Evolutionary conservation across 2,888 invertebrate species (phyloP).

Genomic region (Gryllus longicercus): DNA sequence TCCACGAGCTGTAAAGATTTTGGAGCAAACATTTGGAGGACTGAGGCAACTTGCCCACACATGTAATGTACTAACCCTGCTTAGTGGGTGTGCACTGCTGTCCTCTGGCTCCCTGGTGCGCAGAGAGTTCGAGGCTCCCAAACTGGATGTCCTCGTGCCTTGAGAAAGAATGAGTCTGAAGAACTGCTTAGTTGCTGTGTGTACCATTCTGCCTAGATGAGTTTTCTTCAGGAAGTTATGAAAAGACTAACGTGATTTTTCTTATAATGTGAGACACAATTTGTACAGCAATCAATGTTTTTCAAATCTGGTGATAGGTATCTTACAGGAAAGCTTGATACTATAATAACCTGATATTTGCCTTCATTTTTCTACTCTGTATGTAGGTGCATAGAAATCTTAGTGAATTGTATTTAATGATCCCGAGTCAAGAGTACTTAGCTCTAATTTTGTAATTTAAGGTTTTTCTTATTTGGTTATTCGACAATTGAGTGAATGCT

Average conservation of each 20-base stretch:
- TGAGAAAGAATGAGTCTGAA: background rate
- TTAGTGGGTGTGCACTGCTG: background rate
- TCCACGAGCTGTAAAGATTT: constrained; percentile 27
- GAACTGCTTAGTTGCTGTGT: constrained; percentile 17
- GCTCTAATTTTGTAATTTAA: constrained; percentile 30
- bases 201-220: background rate
- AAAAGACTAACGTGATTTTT: background rate
- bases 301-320: constrained; percentile 33
- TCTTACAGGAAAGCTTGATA: constrained; percentile 23
- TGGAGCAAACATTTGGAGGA: background rate
- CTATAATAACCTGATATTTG: constrained; percentile 29
- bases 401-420: constrained; percentile 25
- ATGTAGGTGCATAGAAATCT: constrained; percentile 29
- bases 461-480: constrained; percentile 25
- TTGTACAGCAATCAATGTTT: constrained; percentile 32
- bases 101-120: background rate
- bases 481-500: constrained; percentile 26
- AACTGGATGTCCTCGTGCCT: constrained; percentile 1
- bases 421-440: constrained; percentile 33
- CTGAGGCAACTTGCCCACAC: constrained; percentile 12
- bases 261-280: constrained; percentile 23
- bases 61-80: constrained; percentile 11
- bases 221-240: background rate
- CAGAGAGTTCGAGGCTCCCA: background rate
- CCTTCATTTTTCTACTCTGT: constrained; percentile 33